Conservation (phyloP, 2,888 invertebrate species). For the Tetragonula carbonaria region DNA sequence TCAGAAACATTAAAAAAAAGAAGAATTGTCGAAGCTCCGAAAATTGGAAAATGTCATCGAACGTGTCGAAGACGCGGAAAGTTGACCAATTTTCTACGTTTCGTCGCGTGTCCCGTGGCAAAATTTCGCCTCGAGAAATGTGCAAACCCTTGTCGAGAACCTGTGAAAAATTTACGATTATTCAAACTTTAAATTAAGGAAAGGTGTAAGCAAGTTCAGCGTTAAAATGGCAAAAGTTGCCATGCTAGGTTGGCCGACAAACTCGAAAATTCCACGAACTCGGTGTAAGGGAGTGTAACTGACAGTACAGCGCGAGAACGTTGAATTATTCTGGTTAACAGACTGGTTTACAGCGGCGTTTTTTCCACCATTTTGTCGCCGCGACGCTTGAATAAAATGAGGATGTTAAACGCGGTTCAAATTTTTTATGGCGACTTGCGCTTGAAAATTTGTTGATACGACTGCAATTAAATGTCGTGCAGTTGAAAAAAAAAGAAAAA, state of each 20-base stretch:
- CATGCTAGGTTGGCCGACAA: too few relatives aligned
- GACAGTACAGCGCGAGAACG: conserved; percentile 4
- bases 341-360: conserved; percentile 14
- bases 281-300: not conserved
- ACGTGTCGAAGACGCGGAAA: not conserved
- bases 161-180: not conserved
- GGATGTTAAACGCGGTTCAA: not conserved
- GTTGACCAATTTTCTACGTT: not conserved
- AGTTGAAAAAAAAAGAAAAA: not conserved
- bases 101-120: not conserved
- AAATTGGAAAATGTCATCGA: not conserved
- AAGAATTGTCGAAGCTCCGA: not conserved
- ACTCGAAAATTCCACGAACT: not conserved
- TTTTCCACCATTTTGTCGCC: conserved; percentile 22
- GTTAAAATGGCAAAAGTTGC: not conserved
- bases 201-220: not conserved
- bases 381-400: not conserved
- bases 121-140: not conserved
- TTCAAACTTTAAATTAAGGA: not conserved
- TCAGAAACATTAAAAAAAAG: not conserved
- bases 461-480: not conserved
- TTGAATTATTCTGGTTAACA: conserved; percentile 29
- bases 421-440: conserved; percentile 9
- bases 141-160: not conserved
- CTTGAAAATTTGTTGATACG: not conserved